A percentile compares a stretch with the other conserved stretches of the same genome.
phyloP scores from a whole-genome alignment of 2,888 invertebrate species.

The Microctonus brassicae region DNA sequence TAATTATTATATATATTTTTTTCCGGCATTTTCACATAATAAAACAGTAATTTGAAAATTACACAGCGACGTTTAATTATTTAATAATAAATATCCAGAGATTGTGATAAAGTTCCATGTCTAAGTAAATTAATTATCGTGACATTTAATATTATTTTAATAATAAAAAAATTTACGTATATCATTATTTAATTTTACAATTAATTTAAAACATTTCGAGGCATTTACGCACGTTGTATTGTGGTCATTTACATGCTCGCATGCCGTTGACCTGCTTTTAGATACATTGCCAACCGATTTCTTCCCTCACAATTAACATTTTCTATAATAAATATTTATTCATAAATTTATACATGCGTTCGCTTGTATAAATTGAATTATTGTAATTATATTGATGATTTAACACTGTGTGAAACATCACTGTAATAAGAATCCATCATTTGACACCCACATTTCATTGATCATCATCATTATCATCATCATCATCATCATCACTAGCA shows the following conservation, averaged over 20 bases:
- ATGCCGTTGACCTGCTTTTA: constrained; percentile 45
- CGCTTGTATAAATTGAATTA: background rate
- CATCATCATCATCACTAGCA: background rate
- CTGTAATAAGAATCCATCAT: background rate
- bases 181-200: background rate
- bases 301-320: background rate
- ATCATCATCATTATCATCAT: too few species aligned
- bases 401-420: background rate
- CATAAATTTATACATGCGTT: background rate
- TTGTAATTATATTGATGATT: background rate
- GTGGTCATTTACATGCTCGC: constrained; percentile 38
- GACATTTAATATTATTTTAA: background rate
- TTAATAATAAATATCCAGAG: too few species aligned
- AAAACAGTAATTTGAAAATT: too few species aligned
- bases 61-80: too few species aligned
- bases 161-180: background rate
- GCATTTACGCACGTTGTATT: constrained; percentile 5
- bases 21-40: too few species aligned
- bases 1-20: background rate
- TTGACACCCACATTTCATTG: constrained; percentile 1
- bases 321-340: background rate
- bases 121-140: too few species aligned
- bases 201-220: background rate
- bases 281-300: constrained; percentile 42
- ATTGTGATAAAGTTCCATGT: too few species aligned